Conservation (phyloP, 2,113 vertebrate species). For the Rattus norvegicus region GRCr8 NC_086026.1:29972501-29973000, state of each 20-base stretch:
- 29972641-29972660: neutral
- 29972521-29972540: neutral
- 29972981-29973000: neutral
- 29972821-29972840: neutral
- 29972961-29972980: neutral
- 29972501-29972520: neutral
- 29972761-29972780: neutral
- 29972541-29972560: neutral
- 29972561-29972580: slow-evolving; percentile 12
- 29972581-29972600: neutral
- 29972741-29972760: neutral
- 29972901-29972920: no score
- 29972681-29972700: neutral
- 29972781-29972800: neutral
- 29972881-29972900: neutral
- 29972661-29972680: neutral
- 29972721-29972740: neutral
- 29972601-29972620: neutral
- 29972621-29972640: neutral
- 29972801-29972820: neutral
- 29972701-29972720: neutral
- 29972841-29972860: neutral
- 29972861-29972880: neutral
- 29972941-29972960: neutral
- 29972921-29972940: neutral